Evolutionary conservation across 2,888 invertebrate species (phyloP), one percentile per base, ranked within the genome.

Genomic region (Antheraea assamensis): DNA sequence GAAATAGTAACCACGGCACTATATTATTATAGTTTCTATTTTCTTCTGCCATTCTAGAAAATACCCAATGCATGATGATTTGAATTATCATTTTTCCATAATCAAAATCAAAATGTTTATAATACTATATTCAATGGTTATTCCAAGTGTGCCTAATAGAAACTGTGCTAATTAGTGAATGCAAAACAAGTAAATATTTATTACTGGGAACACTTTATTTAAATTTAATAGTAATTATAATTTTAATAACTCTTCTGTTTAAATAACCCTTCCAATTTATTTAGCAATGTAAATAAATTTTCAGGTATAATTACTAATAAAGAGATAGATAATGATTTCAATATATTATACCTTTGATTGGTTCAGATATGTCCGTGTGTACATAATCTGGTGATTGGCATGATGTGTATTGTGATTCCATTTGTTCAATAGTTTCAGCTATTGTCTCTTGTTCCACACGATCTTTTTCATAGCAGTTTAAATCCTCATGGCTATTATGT

Each of bases 311-410:
- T 8, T 24, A 58, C 1, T 58, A 58, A 58, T 58, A 1, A 13
- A 58, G 13, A 30, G 2, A 30, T 10, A 66, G 2, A 30, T 10
- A 66, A 24, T 66, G 31, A 30, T 61, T 61, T 61, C 15, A 61
- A 72, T 70, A 27, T 72, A 70, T 21, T 70, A 73, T 84, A 92
- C 93, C 92, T 89, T 77, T 90, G 30, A 88, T 72, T 74, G 83
- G 83, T 72, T 84, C 79, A 70, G 72, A 61, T 71, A 70, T 64
- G 58, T 88, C 87, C 72, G 77, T 71, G 72, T 85, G 70, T 73
- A 80, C 75, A 77, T 86, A 85, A 80, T 93, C 93, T 71, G 93
- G 93, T 10, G 93, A 93, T 78, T 90, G 90, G 73, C 92, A 92
- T 72, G 90, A 87, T 31, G 79, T 78, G 64, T 78, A 76, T 68